These are phyloP conservation scores for Habroteleia sp. DNA, from an alignment of 2,888 invertebrate species.

Conservation along the genomic window DNA sequence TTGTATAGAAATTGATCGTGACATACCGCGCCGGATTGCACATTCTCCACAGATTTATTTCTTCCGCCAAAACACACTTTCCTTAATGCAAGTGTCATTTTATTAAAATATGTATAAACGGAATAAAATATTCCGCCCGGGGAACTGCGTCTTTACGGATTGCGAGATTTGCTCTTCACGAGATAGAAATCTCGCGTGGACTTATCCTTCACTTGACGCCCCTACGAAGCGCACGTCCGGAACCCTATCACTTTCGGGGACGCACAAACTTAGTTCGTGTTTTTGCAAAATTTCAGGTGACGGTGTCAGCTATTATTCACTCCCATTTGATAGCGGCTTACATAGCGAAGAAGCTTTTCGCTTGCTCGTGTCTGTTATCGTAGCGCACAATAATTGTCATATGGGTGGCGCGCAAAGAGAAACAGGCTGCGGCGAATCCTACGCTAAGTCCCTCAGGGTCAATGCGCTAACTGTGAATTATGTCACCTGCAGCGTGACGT, in stretches of 20 bases:
- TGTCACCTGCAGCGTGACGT: constrained; percentile 64
- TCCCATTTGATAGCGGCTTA: constrained; percentile 22
- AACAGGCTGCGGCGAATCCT: constrained; percentile 66
- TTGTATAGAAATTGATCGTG: too few species aligned
- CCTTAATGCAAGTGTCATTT: constrained; percentile 11
- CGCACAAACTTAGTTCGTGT: constrained; percentile 16
- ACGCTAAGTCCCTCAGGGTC: constrained; percentile 66
- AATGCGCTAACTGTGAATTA: constrained; percentile 68
- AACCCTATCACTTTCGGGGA: not conserved
- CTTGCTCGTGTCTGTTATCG: constrained; percentile 42
- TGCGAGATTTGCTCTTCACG: constrained; percentile 21
- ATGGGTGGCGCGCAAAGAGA: constrained; percentile 57
- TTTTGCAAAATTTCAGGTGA: constrained; percentile 34
- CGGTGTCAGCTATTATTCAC: constrained; percentile 23
- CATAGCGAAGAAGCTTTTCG: constrained; percentile 24
- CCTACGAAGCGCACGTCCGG: constrained; percentile 8
- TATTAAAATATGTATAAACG: constrained; percentile 23
- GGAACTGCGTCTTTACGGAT: constrained; percentile 1
- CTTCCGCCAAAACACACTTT: not conserved
- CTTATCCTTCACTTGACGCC: constrained; percentile 1
- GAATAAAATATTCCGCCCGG: constrained; percentile 23
- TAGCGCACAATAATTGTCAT: constrained; percentile 58
- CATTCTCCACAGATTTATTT: too few species aligned
- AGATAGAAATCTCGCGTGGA: not conserved
- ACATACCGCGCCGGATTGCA: too few species aligned